These are phyloP conservation scores for Pollenia amentaria DNA, from an alignment of 2,888 invertebrate genomes.

Conservation along the genomic window DNA sequence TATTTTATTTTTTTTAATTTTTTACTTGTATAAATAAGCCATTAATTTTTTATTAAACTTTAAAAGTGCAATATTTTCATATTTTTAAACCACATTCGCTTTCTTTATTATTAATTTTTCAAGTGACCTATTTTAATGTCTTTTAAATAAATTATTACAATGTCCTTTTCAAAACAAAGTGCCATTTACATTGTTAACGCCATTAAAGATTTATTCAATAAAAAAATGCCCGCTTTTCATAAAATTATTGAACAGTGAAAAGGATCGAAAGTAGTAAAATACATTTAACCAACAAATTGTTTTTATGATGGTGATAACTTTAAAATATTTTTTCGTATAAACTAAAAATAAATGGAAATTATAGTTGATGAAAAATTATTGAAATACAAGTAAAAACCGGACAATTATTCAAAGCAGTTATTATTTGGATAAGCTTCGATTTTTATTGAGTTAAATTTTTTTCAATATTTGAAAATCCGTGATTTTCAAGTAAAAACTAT, in stretches of 20 bases:
- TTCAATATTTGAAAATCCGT: no score
- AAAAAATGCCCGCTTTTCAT: conserved; percentile 28
- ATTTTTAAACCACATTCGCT: no score
- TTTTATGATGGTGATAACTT: conserved; percentile 33
- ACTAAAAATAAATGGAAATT: not conserved
- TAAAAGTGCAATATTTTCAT: no score
- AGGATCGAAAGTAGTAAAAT: conserved; percentile 51
- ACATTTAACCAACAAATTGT: conserved; percentile 37
- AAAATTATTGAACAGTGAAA: conserved; percentile 51
- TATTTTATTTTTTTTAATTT: no score
- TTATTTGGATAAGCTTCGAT: no score
- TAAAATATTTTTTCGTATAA: not conserved
- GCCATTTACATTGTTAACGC: conserved; percentile 50
- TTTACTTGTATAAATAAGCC: no score
- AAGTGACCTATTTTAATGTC: conserved; percentile 10
- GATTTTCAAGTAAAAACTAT: not conserved
- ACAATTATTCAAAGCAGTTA: no score
- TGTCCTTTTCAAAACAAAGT: conserved; percentile 23
- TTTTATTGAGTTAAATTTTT: no score
- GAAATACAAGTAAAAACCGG: not conserved
- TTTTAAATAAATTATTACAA: conserved; percentile 29
- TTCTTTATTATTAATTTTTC: no score
- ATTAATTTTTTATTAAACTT: no score
- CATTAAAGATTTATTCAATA: conserved; percentile 46
- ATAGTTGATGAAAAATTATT: not conserved